Evolutionary conservation across 2,113 vertebrate genomes (phyloP), one percentile per base, ranked within the genome.

Genomic region (Mystacornis crossleyi): DNA sequence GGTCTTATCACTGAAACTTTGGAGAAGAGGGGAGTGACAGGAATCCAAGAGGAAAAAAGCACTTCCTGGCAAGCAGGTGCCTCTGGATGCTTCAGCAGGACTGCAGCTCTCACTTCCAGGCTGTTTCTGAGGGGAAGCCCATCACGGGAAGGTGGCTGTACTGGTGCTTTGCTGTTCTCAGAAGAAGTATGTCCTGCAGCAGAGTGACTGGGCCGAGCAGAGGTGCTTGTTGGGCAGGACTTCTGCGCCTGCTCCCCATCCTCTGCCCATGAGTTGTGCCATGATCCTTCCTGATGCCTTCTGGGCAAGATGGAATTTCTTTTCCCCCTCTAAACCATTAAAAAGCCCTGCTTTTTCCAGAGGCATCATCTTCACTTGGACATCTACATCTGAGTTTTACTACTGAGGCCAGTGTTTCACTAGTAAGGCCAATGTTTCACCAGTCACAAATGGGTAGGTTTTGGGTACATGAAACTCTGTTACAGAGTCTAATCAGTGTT

Each of bases 111-210:
- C 60, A 21, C 48, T 77, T 84, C 43, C 45, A 77, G 31, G 9
- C 29, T 1, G 1, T 74, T 84, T 61, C 57, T 80, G 2, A n/a
- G 34, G 24, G 10, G 26, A 75, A 89, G 87, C 48, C 26, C 40
- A 6, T 9, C 18, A 45, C 33, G 57, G 18, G 25, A 81, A 74
- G 34, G 29, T 38, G 38, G 48, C 71, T 60, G 28, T 14, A 4
- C 19, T 25, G 23, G 16, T 40, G 48, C 51, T 92, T n/a, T 80
- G 34, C 38, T 60, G 1, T 65, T 42, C 34, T 70, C 43, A 71
- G 64, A 29, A 57, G 48, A 55, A 81, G 33, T 29, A 8, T 0
- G 0, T 47, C 0, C 2, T 53, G 43, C 17, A 77, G 40, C 29
- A 3, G 19, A 40, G 73, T 45, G 29, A 18, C 61, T 54, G 65